Percentiles rank a stretch among this genome's conserved stretches.
phyloP scores from a whole-genome alignment of 2,888 invertebrate genomes.

The Caenorhabditis sp. region DNA sequence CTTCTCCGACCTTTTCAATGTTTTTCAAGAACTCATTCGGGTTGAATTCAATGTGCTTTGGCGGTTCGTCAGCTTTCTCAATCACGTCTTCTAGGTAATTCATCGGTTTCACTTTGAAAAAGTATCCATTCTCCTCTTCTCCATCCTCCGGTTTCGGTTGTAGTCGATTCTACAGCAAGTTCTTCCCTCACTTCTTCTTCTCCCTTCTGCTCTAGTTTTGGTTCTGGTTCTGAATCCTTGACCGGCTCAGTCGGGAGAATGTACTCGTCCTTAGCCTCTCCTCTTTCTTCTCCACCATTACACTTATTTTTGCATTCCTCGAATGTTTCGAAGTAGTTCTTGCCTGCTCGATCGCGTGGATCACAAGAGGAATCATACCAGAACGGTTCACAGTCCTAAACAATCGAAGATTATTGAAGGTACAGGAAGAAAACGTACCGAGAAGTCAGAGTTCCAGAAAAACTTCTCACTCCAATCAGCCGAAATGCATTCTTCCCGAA shows the following conservation, averaged over 20 bases:
- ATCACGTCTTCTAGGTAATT: slow-evolving; percentile 44
- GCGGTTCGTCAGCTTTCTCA: slow-evolving; percentile 1
- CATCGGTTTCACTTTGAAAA: slow-evolving; percentile 44
- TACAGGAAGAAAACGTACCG: too few species aligned
- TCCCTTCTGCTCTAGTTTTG: neutral
- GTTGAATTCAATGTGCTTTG: slow-evolving; percentile 19
- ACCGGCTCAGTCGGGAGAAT: slow-evolving; percentile 15
- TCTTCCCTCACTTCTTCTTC: neutral
- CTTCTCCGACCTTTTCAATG: slow-evolving; percentile 7
- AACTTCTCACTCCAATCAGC: slow-evolving; percentile 66
- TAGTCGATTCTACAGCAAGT: slow-evolving; percentile 3
- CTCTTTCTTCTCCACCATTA: neutral
- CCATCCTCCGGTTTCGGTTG: neutral
- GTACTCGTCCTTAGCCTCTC: slow-evolving; percentile 8
- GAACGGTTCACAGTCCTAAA: slow-evolving; percentile 73
- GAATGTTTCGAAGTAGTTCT: slow-evolving; percentile 62
- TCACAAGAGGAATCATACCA: slow-evolving; percentile 76
- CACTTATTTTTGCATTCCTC: slow-evolving; percentile 47
- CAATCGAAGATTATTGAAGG: neutral
- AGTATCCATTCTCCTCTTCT: slow-evolving; percentile 16
- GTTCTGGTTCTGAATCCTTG: too few species aligned
- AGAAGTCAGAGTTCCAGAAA: slow-evolving; percentile 58
- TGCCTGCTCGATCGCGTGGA: slow-evolving; percentile 54
- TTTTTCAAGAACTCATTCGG: slow-evolving; percentile 32
- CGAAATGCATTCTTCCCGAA: slow-evolving; percentile 62